These are phyloP conservation scores for Smutsia gigantea DNA, from an alignment of 2,797 vertebrate genomes.

Conservation along the genomic window DNA sequence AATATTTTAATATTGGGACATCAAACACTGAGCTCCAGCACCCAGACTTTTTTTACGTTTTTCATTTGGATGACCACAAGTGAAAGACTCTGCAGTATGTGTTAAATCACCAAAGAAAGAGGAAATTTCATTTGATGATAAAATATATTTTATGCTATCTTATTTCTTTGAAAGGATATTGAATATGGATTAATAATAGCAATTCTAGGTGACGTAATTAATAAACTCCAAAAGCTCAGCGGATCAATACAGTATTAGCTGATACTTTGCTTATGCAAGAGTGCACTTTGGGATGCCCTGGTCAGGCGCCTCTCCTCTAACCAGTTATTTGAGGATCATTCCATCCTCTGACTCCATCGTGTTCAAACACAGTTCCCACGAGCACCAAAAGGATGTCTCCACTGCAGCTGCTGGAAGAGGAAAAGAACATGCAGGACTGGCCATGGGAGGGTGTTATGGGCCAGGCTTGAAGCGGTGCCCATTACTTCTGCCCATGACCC, in stretches of 20 bases:
- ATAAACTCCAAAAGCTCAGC: not conserved
- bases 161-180: not conserved
- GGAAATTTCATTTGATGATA: not conserved
- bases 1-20: not conserved
- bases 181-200: not conserved
- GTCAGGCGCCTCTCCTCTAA: not conserved
- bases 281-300: not conserved
- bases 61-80: not conserved
- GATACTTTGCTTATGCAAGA: not conserved
- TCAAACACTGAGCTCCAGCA: not conserved
- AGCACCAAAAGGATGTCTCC: not conserved
- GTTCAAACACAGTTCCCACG: not conserved
- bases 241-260: not conserved
- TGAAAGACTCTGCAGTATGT: not conserved
- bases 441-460: accelerated
- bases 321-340: not conserved
- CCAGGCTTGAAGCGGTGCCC: no score
- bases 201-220: not conserved
- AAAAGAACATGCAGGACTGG: not conserved
- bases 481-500: accelerated
- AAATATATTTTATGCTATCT: not conserved
- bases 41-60: not conserved
- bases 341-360: not conserved
- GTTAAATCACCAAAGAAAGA: not conserved
- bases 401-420: not conserved